Evolutionary conservation across 2,888 invertebrate genomes (phyloP), one percentile per base, ranked within the genome.

Genomic region (Argyresthia goedartella): DNA sequence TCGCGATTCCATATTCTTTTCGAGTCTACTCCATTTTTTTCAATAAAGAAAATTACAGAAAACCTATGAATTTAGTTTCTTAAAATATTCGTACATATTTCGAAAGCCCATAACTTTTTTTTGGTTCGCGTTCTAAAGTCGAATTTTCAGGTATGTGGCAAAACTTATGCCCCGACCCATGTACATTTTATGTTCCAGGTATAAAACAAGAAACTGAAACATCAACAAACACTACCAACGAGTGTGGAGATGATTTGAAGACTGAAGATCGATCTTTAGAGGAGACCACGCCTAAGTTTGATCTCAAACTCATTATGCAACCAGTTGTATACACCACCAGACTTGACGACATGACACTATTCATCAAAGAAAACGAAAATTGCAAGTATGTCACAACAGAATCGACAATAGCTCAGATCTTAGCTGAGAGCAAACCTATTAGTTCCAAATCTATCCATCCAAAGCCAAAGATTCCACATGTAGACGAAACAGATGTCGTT

Each of bases 281-380:
- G 4, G 55, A 65, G 14, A 43, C 11, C 8, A 11, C 15, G 35
- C 14, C 14, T 6, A 45, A 44, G 58, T 75, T 84, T 46, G 85
- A 86, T 57, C 56, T 65, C 1, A 86, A 86, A 63, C 68, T 86
- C 11, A 59, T 82, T 8, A 72, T 82, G 69, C 57, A 63, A 33
- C 77, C 84, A 1, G 63, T 71, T 1, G 72, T 81, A 0, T 79
- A 71, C 51, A 80, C 78, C 1, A 71, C 66, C 35, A 81, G 71
- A 60, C 55, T 86, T 53, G 78, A 85, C 11, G 54, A 71, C 14
- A 82, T 86, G 78, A 55, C 59, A 7, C 57, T 72, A 11, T 71
- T 73, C 34, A 62, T 4, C 25, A 25, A 25, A 25, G 25, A 65
- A 54, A 58, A 64, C 52, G 59, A 56, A 13, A 49, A 59, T 7